phyloP scores from a whole-genome alignment of 2,888 invertebrate species.

The Lasioglossum leucozonium region DNA sequence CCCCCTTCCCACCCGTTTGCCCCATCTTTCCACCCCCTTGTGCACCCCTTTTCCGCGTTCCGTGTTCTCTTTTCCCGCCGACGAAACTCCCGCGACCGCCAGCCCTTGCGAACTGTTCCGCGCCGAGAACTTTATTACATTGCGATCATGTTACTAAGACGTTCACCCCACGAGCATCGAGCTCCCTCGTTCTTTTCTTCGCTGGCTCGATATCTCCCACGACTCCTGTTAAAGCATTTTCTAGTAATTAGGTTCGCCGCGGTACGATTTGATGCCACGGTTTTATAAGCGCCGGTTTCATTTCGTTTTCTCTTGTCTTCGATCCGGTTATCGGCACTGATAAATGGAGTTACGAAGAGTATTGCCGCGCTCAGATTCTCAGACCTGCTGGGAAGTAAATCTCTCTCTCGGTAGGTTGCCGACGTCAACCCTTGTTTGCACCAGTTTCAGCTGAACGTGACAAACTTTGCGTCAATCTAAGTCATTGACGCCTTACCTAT shows the following conservation, averaged over 20 bases:
- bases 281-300: neutral
- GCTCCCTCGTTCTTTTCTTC: constrained; percentile 8
- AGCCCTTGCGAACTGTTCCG: constrained; percentile 28
- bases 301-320: neutral
- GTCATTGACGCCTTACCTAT: neutral
- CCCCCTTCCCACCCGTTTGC: constrained; percentile 7
- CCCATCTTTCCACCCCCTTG: constrained; percentile 17
- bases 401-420: neutral
- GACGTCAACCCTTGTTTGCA: neutral
- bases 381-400: neutral
- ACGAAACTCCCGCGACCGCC: neutral
- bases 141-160: constrained; percentile 73
- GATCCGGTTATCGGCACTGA: neutral
- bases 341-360: neutral
- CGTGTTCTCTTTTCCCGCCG: constrained; percentile 31
- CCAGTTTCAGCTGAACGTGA: neutral
- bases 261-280: neutral
- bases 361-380: neutral
- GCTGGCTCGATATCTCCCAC: neutral
- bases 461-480: neutral
- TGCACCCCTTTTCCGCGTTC: constrained; percentile 48
- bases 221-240: constrained; percentile 9
- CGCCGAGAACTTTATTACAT: constrained; percentile 65
- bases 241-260: constrained; percentile 40
- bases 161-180: constrained; percentile 44